A percentile compares a stretch with the other conserved stretches of the same genome.
Conservation (phyloP, 2,113 vertebrate genomes). For the Cichladusa arquata region DNA sequence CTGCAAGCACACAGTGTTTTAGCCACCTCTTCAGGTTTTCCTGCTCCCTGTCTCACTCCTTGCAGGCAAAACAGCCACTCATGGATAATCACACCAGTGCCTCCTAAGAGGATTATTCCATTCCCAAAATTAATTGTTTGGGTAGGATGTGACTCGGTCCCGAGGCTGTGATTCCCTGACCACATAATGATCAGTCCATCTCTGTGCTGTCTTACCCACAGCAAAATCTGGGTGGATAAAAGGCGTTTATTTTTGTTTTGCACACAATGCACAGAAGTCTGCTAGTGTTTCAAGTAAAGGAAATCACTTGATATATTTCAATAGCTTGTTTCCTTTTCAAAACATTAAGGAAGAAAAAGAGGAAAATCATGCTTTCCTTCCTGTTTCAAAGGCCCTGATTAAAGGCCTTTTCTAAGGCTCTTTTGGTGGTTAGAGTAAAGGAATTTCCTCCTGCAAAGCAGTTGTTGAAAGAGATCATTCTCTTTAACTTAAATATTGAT, state of each 20-base stretch:
- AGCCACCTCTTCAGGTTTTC: not conserved
- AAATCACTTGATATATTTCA: conserved; percentile 58
- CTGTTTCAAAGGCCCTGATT: conserved; percentile 57
- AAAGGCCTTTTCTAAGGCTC: conserved; percentile 33
- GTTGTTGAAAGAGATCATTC: conserved; percentile 40
- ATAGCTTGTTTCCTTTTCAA: conserved; percentile 63
- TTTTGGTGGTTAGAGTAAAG: conserved; percentile 14
- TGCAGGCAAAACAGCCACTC: not conserved
- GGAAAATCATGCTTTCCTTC: conserved; percentile 63
- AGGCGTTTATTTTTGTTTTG: conserved; percentile 36
- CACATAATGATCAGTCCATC: not conserved
- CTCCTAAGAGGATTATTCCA: not conserved
- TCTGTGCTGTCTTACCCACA: not conserved
- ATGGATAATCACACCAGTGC: not conserved
- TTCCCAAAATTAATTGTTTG: conserved; percentile 26
- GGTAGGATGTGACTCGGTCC: not conserved
- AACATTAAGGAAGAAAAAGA: conserved; percentile 51
- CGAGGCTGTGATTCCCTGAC: not conserved
- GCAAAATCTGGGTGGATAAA: conserved; percentile 52
- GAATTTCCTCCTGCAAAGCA: conserved; percentile 44
- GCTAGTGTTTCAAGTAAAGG: conserved; percentile 44
- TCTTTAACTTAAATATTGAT: conserved; percentile 30
- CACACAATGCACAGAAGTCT: conserved; percentile 47
- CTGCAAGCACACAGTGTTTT: not conserved
- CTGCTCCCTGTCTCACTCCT: not conserved